Base-by-base conservation (phyloP, 2,888 invertebrate genomes). In the Plagodis pulveraria region DNA sequence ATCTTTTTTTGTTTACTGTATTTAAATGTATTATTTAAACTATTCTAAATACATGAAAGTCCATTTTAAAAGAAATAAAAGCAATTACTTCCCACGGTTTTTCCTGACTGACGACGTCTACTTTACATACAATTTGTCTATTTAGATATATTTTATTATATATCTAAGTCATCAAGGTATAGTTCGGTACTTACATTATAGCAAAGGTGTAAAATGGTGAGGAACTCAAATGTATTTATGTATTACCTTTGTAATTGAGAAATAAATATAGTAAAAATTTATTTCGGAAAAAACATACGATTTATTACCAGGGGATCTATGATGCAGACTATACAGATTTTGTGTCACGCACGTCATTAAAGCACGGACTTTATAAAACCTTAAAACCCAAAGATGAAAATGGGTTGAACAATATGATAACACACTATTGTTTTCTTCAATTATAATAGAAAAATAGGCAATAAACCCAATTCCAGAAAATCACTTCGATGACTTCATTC, bases 71-170 rank as follows among this genome's bases (percentile, higher is more conserved):
- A 68, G 36, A 45, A 38, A 32, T n/a, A n/a, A 38, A 62, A 62
- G 56, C 56, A 10, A 57, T 60, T 65, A 66, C 68, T 63, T 66
- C 66, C 66, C 61, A 22, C 4, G 22, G 22, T 22, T 22, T 36
- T 59, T 54, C 1, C 35, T 51, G 8, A 48, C 35, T 35, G 50
- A 56, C 33, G 50, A 56, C 33, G 11, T 45, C 70, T 70, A 73
- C 66, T 70, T 63, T 60, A 74, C 75, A 74, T 69, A 76, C 73
- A 74, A 65, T 72, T 72, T 66, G 67, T 71, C 76, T 78, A 79
- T 73, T 72, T 76, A 72, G 69, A 70, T 76, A 73, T 60, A 70
- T 74, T 78, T 77, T 70, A 72, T 74, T 75, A 71, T n/a, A 77
- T 79, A 79, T 73, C 79, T 78, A 78, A 53, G 62, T 65, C 58